Evolutionary conservation across 2,888 invertebrate genomes (phyloP).

Genomic region (Resseliella maxima): DNA sequence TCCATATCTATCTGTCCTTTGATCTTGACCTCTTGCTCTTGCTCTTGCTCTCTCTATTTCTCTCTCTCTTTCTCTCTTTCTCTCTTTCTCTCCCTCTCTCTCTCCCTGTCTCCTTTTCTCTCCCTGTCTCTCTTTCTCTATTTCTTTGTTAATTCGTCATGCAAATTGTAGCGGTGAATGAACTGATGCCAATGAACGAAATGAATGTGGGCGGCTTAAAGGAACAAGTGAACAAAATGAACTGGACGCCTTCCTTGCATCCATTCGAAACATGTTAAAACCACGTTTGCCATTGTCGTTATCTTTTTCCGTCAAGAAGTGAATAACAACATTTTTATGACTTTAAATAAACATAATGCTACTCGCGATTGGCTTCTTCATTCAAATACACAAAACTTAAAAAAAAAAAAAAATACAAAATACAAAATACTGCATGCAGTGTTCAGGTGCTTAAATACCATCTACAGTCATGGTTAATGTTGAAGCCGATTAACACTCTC

Average conservation of each 20-base stretch:
- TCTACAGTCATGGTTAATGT: too few species aligned
- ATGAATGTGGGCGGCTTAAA: constrained; percentile 42
- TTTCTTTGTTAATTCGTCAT: constrained; percentile 27
- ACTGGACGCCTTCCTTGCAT: not conserved
- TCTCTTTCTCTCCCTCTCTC: too few species aligned
- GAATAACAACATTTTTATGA: constrained; percentile 42
- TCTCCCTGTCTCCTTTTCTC: too few species aligned
- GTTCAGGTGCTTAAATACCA: not conserved
- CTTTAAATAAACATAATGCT: constrained; percentile 24
- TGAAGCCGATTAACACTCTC: not conserved
- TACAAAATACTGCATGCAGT: too few species aligned
- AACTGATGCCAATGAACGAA: not conserved
- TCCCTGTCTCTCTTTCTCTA: not conserved
- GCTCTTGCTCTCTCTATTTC: too few species aligned
- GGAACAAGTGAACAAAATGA: constrained; percentile 54
- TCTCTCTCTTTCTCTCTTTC: too few species aligned
- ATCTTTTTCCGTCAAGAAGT: too few species aligned
- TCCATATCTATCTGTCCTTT: too few species aligned
- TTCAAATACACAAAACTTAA: not conserved
- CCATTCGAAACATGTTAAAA: not conserved
- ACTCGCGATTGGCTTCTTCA: not conserved
- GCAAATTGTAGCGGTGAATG: not conserved
- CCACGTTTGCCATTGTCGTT: not conserved
- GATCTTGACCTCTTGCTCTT: too few species aligned
- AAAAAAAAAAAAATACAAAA: too few species aligned